phyloP scores from a whole-genome alignment of 2,797 vertebrate species.

The Yasuhikotakia modesta region DNA sequence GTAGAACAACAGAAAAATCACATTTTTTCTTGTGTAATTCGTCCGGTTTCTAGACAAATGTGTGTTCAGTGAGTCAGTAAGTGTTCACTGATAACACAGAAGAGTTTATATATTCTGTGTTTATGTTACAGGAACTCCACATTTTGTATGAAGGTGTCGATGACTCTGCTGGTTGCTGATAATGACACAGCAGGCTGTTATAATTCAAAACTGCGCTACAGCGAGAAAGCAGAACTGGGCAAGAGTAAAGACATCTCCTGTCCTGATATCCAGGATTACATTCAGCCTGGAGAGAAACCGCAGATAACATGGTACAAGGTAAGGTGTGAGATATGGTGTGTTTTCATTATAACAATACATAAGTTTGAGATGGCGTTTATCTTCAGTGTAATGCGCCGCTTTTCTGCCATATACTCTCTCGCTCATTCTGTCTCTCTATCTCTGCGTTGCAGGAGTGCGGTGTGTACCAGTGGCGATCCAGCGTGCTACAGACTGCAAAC shows the following conservation, averaged over 20 bases:
- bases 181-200: conserved; percentile 97
- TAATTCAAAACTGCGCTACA: conserved; percentile 95
- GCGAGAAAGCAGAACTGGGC: conserved; percentile 96
- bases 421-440: conserved; percentile 30
- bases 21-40: conserved; percentile 25
- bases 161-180: conserved; percentile 94
- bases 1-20: background rate
- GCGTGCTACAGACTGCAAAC: conserved; percentile 86
- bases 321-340: conserved; percentile 28
- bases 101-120: conserved; percentile 43
- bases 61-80: background rate
- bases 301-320: conserved; percentile 83
- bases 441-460: conserved; percentile 85
- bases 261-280: conserved; percentile 93
- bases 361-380: conserved; percentile 1
- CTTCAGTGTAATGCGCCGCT: background rate
- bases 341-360: conserved; percentile 24
- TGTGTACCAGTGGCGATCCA: conserved; percentile 89
- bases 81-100: conserved; percentile 19
- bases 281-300: conserved; percentile 86
- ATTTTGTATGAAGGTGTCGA: conserved; percentile 99
- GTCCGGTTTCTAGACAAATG: background rate
- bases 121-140: conserved; percentile 89
- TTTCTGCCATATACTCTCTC: background rate
- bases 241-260: conserved; percentile 96